phyloP scores from a whole-genome alignment of 2,797 vertebrate species.

The Harpagifer antarcticus region DNA sequence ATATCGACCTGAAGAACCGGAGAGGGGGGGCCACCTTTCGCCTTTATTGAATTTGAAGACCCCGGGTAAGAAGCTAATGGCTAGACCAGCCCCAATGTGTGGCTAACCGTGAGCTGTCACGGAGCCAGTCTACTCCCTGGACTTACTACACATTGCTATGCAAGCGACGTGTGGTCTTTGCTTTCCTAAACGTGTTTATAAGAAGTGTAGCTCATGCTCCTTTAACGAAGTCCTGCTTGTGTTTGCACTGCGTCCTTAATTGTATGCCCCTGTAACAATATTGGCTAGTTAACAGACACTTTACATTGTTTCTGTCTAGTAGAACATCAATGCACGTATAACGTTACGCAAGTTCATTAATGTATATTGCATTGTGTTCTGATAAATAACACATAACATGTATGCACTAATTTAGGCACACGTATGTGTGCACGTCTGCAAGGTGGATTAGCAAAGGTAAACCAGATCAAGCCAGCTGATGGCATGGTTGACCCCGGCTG shows the following conservation, averaged over 20 bases:
- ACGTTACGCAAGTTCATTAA: neutral
- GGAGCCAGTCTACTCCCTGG: slow-evolving; percentile 27
- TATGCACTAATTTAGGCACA: neutral
- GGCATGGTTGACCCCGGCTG: slow-evolving; percentile 46
- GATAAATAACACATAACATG: neutral
- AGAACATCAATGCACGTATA: too few relatives aligned
- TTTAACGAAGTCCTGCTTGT: neutral
- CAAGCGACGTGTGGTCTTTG: neutral
- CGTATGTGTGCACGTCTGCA: neutral
- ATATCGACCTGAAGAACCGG: slow-evolving; percentile 93
- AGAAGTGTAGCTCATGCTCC: fast-evolving
- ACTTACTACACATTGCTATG: neutral
- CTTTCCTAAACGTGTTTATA: fast-evolving
- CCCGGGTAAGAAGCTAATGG: slow-evolving; percentile 81
- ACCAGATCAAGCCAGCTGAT: slow-evolving; percentile 10
- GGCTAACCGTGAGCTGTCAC: slow-evolving; percentile 29
- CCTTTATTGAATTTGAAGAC: slow-evolving; percentile 89
- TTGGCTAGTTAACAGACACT: neutral
- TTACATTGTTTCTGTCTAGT: neutral
- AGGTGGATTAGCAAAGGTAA: slow-evolving; percentile 36
- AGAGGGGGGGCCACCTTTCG: slow-evolving; percentile 92
- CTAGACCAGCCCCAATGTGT: slow-evolving; percentile 59
- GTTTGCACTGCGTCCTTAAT: neutral
- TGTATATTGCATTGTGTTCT: too few relatives aligned
- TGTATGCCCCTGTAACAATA: neutral